Base-by-base conservation (phyloP, 2,888 invertebrate genomes). In the Dichetophora obliterata region DNA sequence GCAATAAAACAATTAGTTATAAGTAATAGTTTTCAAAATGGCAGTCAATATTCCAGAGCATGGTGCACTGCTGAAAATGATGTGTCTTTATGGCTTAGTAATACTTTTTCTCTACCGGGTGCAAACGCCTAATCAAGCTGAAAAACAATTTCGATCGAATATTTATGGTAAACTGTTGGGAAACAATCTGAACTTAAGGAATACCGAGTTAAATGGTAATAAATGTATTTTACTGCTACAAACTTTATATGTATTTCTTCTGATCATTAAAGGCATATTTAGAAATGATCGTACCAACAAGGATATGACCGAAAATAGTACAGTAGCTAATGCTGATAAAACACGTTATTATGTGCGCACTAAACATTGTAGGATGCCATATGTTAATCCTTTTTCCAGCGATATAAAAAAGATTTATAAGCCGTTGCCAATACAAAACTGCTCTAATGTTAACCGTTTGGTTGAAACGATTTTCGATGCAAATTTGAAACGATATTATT, bases 361-460 rank as follows among this genome's bases (percentile, higher is more conserved):
- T 78, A 86, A 91, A 11, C 90, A 90, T 82, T 94, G 94, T 82
- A 91, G 90, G 80, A 93, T 94, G 85, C 90, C 91, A 2, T 91
- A 92, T 74, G 81, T 92, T 63, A 90, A 93, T 82, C 91, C 92
- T 3, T 92, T 92, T 78, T 91, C 92, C 74, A 77, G 82, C 4
- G 90, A 91, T 79, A 90, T 90, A 3, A 88, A 88, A 77, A 87
- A 88, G 77, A 91, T 91, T 69, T 91, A 91, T 75, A 88, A 90
- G 34, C 90, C 90, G 59, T 87, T 89, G 69, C 87, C 89, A 61
- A 91, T 91, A 76, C 90, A 91, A 78, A 79, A 89, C 0, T 93
- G 93, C 82, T 87, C 90, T 22, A 85, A 77, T n/a, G 75, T 70
- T 2, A 82, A 81, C 16, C 77, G 82, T 22, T 77, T 88, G 48